A percentile compares a stretch with the other conserved stretches of the same genome.
Conservation (phyloP, 2,113 vertebrate genomes). For the Lathamus discolor region DNA sequence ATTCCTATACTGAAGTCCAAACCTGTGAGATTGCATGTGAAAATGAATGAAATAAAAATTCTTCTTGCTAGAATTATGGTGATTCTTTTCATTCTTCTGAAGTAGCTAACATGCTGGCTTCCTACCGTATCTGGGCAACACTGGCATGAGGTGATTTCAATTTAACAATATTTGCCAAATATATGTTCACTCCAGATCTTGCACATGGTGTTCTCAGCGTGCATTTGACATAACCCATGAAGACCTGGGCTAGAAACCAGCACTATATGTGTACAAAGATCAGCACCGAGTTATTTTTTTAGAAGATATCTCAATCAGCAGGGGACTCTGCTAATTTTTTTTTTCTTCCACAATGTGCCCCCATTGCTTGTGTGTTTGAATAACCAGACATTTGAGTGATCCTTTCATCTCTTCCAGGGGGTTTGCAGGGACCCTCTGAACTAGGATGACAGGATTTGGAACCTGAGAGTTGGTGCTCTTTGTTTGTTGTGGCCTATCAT, state of each 20-base stretch:
- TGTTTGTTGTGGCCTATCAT: slow-evolving; percentile 80
- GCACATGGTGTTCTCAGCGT: slow-evolving; percentile 76
- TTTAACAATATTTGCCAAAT: slow-evolving; percentile 77
- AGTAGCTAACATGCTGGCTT: not conserved
- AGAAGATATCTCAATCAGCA: slow-evolving; percentile 93
- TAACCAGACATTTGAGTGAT: slow-evolving; percentile 81
- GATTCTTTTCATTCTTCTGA: not conserved
- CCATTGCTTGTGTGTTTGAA: slow-evolving; percentile 73
- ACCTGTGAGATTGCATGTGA: not conserved
- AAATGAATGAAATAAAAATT: not conserved
- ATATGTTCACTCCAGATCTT: slow-evolving; percentile 76
- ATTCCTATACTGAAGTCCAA: not conserved
- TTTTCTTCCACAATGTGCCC: slow-evolving; percentile 45
- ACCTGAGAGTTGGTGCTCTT: slow-evolving; percentile 81
- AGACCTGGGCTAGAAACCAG: slow-evolving; percentile 65
- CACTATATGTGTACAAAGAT: slow-evolving; percentile 41
- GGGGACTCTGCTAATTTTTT: slow-evolving; percentile 72
- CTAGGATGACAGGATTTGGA: slow-evolving; percentile 83
- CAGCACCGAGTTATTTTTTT: slow-evolving; percentile 65
- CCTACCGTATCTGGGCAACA: slow-evolving; percentile 80
- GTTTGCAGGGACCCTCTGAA: slow-evolving; percentile 77
- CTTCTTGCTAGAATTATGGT: not conserved
- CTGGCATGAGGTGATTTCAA: slow-evolving; percentile 72
- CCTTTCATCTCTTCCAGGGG: slow-evolving; percentile 81
- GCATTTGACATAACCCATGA: slow-evolving; percentile 75